A percentile compares a stretch with the other conserved stretches of the same genome.
phyloP scores from a whole-genome alignment of 2,888 invertebrate genomes.

The Sympetrum striolatum region DNA sequence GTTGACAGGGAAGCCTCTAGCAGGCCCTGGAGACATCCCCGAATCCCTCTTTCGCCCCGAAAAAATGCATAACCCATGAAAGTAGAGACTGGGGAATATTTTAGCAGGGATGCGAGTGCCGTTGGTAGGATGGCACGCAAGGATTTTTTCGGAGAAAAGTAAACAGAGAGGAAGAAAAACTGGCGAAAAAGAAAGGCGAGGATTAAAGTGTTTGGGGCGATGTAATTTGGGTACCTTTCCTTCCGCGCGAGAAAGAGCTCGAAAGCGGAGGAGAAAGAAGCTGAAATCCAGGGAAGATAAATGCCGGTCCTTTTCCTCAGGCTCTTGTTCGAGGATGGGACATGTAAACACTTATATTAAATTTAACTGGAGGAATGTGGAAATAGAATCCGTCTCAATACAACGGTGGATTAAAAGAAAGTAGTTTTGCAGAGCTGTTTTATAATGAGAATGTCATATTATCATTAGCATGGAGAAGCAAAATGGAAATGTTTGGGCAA shows the following conservation, averaged over 20 bases:
- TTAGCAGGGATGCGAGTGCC: neutral
- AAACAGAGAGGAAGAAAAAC: neutral
- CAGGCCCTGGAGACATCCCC: neutral
- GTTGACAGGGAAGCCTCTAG: neutral
- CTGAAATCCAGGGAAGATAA: too few relatives aligned
- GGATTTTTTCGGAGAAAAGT: neutral
- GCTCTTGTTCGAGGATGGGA: too few relatives aligned
- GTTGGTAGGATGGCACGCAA: neutral
- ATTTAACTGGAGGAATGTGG: neutral
- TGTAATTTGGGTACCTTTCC: neutral
- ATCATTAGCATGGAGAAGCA: too few relatives aligned
- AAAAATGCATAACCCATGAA: conserved; percentile 41
- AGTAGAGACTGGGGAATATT: conserved; percentile 22
- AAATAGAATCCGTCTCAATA: neutral
- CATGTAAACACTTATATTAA: too few relatives aligned
- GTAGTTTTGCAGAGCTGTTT: neutral
- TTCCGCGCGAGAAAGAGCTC: too few relatives aligned
- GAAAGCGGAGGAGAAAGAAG: too few relatives aligned
- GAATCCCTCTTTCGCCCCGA: neutral
- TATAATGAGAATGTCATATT: too few relatives aligned
- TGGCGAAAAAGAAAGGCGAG: neutral
- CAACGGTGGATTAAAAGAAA: neutral
- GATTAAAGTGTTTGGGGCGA: neutral
- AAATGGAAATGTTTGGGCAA: too few relatives aligned
- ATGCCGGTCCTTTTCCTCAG: too few relatives aligned